Base-by-base conservation (phyloP, 2,113 vertebrate genomes). In the Gallinago undulata region DNA sequence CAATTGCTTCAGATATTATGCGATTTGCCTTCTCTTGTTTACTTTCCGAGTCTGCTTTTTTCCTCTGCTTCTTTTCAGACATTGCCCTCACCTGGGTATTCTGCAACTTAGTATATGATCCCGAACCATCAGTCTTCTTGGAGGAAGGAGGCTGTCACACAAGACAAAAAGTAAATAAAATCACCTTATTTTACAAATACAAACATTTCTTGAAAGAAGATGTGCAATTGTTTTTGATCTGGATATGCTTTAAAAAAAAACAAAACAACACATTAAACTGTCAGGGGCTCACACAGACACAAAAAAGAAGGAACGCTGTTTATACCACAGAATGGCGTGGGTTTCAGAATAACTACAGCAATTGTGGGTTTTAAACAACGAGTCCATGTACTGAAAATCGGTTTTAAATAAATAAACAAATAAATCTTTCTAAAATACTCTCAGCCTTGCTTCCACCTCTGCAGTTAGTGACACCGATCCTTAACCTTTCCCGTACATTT, bases 11-110 rank as follows among this genome's bases (percentile, higher is more conserved):
- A 4, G 99, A 99, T 98, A 99, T 99, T 95, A 99, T 99, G 93
- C 99, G 98, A 96, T 99, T 99, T 62, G 99, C 99, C 97, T 99
- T 99, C 97, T 99, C 99, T 97, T 99, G 99, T 96, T 99, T 99
- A 97, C 99, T 99, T 97, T 98, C 99, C 6, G 98, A 98, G 97
- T 99, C 99, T 95, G 97, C 95, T 92, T 98, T 98, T 97, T 97
- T 98, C 98, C 98, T 98, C 98, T 99, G 98, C 83, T 98, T 98
- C 93, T 98, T 97, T 95, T 98, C 98, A 97, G 99, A 96, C 98
- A 98, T 17, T 95, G 98, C 83, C 97, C 99, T 99, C 98, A 99
- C 97, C 97, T 99, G 98, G 93, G 99, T 98, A 98, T 99, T 99
- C 98, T 99, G 98, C 97, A 98, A 97, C 97, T 98, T 99, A 72